Base-by-base conservation (phyloP, 2,797 vertebrate genomes). In the Saxicola maurus region DNA sequence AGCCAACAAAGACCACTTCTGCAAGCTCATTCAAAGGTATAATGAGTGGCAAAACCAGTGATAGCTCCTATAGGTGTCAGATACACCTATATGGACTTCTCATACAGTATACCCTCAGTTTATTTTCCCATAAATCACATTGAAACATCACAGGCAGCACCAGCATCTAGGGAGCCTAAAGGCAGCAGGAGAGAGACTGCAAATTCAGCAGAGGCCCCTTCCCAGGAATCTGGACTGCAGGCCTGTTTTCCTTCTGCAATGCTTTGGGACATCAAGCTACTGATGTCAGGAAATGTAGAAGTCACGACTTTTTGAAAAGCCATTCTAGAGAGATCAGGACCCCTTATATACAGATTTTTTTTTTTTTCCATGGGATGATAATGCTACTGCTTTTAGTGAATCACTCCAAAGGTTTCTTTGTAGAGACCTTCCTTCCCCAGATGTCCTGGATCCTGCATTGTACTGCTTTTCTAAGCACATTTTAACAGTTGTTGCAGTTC, bases 141-240 rank as follows among this genome's bases (percentile, higher is more conserved):
- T 52, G 43, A 79, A 82, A 37, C 40, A 48, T 6, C 42, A 49
- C 19, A 49, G 31, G 46, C 17, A 73, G 60, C 30, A 33, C 27
- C 52, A 65, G 24, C 20, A 79, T 20, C 83, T 52, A 82, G 31
- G 28, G 21, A 82, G 48, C 25, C 33, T 60, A 67, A 82, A 60
- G 24, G 33, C 0, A 0, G 17, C 38, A 57, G 17, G 45, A 56
- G 30, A 21, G 20, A 79, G 18, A 23, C 15, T 56, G 23, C 7
- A 53, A 67, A 82, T 65, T 49, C 60, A 45, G 24, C n/a, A 56
- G 73, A 52, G 46, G 24, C 30, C 10, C 8, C 38, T 72, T 15
- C 13, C 37, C 55, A 46, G 11, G 11, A 68, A 20, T 31, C 51
- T 27, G 38, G 25, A n/a, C 52, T 35, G 17, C 31, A 64, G 35